Evolutionary conservation across 2,888 invertebrate genomes (phyloP).

Genomic region (Phlogophora meticulosa): DNA sequence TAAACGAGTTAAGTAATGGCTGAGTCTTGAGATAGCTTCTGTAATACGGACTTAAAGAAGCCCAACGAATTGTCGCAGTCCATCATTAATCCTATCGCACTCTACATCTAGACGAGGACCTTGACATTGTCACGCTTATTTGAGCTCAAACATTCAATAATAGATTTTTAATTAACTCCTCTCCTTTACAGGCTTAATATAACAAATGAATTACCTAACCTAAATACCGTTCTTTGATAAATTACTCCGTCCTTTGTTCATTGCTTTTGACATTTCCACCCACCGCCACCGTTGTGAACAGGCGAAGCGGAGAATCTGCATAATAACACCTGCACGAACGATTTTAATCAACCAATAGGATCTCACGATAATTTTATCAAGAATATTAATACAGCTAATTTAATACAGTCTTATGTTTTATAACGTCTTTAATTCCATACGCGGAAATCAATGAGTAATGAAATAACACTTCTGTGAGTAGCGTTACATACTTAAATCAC

Average conservation of each 20-base stretch:
- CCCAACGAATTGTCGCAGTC: not conserved
- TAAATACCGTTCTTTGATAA: constrained; percentile 34
- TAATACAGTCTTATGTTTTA: not conserved
- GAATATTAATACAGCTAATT: constrained; percentile 11
- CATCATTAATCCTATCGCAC: not conserved
- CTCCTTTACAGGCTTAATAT: constrained; percentile 3
- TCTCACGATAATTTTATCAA: constrained; percentile 19
- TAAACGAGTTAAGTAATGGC: too few relatives aligned
- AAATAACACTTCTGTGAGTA: constrained; percentile 1
- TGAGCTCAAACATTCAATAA: not conserved
- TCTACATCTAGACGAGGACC: not conserved
- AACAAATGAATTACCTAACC: constrained; percentile 14
- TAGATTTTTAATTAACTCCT: constrained; percentile 26
- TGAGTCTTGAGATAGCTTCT: too few relatives aligned
- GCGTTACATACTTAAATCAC: not conserved
- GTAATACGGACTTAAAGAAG: not conserved
- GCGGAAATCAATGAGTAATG: constrained; percentile 3
- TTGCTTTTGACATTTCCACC: constrained; percentile 34
- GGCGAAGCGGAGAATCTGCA: constrained; percentile 22
- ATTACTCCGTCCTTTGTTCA: constrained; percentile 28
- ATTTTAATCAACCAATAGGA: constrained; percentile 26
- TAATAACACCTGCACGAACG: constrained; percentile 33
- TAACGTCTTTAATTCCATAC: not conserved
- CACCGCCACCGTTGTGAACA: constrained; percentile 4
- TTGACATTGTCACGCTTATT: constrained; percentile 8